Conservation (phyloP, 2,797 vertebrate species). For the Enteromius treurensis region DNA sequence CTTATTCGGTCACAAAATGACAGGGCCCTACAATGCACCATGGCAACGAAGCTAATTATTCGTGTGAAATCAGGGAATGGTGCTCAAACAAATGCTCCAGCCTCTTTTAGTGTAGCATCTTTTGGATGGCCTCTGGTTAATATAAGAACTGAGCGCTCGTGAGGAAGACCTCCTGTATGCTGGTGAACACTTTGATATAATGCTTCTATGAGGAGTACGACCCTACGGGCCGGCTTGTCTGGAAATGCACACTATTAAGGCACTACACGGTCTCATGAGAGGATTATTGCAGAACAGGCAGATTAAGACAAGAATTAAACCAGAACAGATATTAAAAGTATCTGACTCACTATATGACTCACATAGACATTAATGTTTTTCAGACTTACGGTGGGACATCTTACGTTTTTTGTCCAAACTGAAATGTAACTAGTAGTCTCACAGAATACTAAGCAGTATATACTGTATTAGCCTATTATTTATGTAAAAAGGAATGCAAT, state of each 20-base stretch:
- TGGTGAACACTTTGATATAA: conserved; percentile 41
- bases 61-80: conserved; percentile 48
- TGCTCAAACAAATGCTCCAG: conserved; percentile 53
- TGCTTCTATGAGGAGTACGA: conserved; percentile 36
- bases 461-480: neutral
- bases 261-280: conserved; percentile 33
- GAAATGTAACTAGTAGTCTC: neutral
- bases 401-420: neutral
- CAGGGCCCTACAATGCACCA: conserved; percentile 50
- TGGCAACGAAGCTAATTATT: conserved; percentile 63
- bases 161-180: conserved; percentile 28
- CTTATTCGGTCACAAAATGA: conserved; percentile 58
- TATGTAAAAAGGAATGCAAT: neutral
- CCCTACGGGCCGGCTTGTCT: conserved; percentile 20
- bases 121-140: conserved; percentile 27
- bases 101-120: conserved; percentile 34
- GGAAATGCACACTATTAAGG: conserved; percentile 50
- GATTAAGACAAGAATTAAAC: conserved; percentile 10
- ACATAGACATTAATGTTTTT: neutral
- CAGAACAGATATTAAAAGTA: neutral
- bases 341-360: too few relatives aligned
- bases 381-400: neutral
- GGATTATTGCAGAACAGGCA: conserved; percentile 36
- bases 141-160: conserved; percentile 4
- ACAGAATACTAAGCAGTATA: neutral